Percentiles rank a stretch among this genome's conserved stretches.
These are phyloP conservation scores for Ips nitidus DNA, from an alignment of 1,140 invertebrate genomes.

Conservation along the genomic window DNA sequence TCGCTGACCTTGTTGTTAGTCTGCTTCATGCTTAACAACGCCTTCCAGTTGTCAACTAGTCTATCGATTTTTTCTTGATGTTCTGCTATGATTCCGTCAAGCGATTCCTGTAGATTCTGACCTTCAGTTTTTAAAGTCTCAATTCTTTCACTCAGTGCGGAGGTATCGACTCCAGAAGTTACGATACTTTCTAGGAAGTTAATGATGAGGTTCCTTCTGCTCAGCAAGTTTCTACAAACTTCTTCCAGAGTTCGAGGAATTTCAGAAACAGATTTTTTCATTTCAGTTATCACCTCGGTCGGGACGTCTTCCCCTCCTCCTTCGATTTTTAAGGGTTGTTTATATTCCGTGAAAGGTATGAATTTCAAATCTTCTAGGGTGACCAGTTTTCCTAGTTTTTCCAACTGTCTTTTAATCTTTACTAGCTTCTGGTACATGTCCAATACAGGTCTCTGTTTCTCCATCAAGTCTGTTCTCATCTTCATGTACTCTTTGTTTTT, in stretches of 20 bases:
- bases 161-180: slow-evolving; percentile 34
- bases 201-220: slow-evolving; percentile 34
- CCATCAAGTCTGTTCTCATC: slow-evolving; percentile 44
- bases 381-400: slow-evolving; percentile 44
- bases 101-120: slow-evolving; percentile 36
- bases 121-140: slow-evolving; percentile 40
- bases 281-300: slow-evolving; percentile 31
- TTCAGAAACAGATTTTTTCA: slow-evolving; percentile 42
- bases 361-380: slow-evolving; percentile 38
- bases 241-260: slow-evolving; percentile 40
- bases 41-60: slow-evolving; percentile 41
- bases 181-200: slow-evolving; percentile 40
- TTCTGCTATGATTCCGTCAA: slow-evolving; percentile 36
- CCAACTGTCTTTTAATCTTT: slow-evolving; percentile 46
- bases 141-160: slow-evolving; percentile 35
- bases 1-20: slow-evolving; percentile 28
- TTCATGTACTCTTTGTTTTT: slow-evolving; percentile 44
- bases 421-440: slow-evolving; percentile 44
- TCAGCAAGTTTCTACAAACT: slow-evolving; percentile 41
- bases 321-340: not conserved
- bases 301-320: slow-evolving; percentile 33
- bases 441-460: slow-evolving; percentile 44
- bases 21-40: slow-evolving; percentile 31
- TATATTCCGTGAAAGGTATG: not conserved
- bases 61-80: slow-evolving; percentile 40